phyloP scores from a whole-genome alignment of 1,140 invertebrate genomes.

The Cydia amplana region DNA sequence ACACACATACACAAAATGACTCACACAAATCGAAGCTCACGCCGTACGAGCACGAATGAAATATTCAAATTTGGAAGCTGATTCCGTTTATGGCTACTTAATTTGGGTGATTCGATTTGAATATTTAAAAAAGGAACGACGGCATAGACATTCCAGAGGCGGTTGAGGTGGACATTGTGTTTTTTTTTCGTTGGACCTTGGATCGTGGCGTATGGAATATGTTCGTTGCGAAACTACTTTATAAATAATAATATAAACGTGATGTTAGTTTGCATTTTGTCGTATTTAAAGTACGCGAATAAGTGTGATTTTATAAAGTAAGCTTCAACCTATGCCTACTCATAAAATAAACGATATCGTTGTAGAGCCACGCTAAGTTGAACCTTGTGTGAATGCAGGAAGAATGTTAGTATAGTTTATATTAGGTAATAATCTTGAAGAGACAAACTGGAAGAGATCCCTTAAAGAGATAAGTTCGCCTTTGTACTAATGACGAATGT shows the following conservation, averaged over 20 bases:
- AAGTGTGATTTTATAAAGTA: neutral
- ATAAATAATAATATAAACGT: neutral
- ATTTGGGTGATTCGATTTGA: constrained; percentile 79
- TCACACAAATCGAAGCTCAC: constrained; percentile 70
- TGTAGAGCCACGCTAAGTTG: too few relatives aligned
- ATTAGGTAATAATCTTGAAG: too few relatives aligned
- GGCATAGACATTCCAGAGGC: constrained; percentile 66
- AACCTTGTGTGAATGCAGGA: too few relatives aligned
- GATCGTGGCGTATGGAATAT: constrained; percentile 1
- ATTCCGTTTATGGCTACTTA: constrained; percentile 80
- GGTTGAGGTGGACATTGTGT: constrained; percentile 39
- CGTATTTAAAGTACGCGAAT: neutral
- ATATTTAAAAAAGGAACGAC: constrained; percentile 69
- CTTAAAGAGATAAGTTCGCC: too few relatives aligned
- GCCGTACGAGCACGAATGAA: constrained; percentile 69
- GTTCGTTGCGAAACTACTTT: constrained; percentile 25
- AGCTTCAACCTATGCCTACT: neutral
- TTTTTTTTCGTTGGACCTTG: constrained; percentile 21
- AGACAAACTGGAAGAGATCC: too few relatives aligned
- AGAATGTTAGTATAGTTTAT: too few relatives aligned
- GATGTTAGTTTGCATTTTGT: neutral
- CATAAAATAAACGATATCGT: too few relatives aligned
- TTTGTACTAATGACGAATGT: too few relatives aligned
- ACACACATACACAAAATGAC: constrained; percentile 48
- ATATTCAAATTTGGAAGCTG: constrained; percentile 80